Evolutionary conservation across 1,140 invertebrate species (phyloP), one percentile per base, ranked within the genome.

Genomic region (Calliopsis andreniformis): DNA sequence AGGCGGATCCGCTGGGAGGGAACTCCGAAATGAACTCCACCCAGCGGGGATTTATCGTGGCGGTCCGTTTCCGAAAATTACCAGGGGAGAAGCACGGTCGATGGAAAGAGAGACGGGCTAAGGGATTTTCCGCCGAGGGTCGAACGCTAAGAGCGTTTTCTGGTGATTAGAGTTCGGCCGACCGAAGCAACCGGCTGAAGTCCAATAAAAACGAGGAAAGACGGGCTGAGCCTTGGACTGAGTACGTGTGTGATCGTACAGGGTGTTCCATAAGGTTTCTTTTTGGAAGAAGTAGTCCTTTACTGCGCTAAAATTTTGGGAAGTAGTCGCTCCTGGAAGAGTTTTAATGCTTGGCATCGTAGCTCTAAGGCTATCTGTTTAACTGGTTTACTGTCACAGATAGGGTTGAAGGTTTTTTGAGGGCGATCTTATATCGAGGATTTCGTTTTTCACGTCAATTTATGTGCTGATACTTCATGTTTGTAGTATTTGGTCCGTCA

Each of bases 121-220:
- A 68, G 43, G 56, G 73, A 59, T 76, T 76, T 68, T 76, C 32
- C 32, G 32, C 4, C 55, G 42, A 61, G 73, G 73, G 53, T 61
- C 35, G 45, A 49, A 32, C 73, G 64, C 42, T 69, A 73, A 82
- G 66, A 79, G 72, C 79, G 69, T 76, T 82, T 81, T 69, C 80
- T 82, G 80, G 79, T 69, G 80, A 82, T 82, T 82, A 82, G 79
- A 82, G 72, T 72, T 77, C 53, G 79, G 64, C 61, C 72, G 62
- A 77, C 56, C 78, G 59, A 53, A 51, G 43, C 66, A 63, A 72
- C 73, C 71, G 66, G 63, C 78, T 76, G 61, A 82, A 67, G 63
- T 28, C 61, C 61, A 53, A 81, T 77, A 79, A 79, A 71, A 72
- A 55, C 28, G n/a, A n/a, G 12, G 32, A 47, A 35, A 49, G 67